phyloP scores from a whole-genome alignment of 2,113 vertebrate species.

The Proterorhinus semilunaris region DNA sequence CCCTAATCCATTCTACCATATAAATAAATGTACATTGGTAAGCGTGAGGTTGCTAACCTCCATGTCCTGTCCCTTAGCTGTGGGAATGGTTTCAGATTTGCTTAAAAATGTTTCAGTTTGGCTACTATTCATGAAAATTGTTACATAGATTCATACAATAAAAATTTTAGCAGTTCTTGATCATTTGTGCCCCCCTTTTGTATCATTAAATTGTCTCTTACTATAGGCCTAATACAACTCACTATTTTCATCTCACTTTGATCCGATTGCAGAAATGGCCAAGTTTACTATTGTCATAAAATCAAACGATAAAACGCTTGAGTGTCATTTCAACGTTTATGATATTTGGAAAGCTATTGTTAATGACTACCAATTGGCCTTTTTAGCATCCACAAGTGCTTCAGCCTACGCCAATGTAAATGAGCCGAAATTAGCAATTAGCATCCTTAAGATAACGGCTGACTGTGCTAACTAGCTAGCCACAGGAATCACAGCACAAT shows the following conservation, averaged over 20 bases:
- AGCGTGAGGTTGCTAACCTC: no score
- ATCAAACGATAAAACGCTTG: not conserved
- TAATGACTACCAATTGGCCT: conserved; percentile 5
- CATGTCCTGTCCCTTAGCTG: no score
- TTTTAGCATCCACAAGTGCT: conserved; percentile 15
- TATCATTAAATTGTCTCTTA: not conserved
- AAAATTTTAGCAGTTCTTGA: not conserved
- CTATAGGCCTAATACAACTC: not conserved
- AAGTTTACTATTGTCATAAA: not conserved
- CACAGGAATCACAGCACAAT: not conserved
- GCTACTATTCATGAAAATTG: no score
- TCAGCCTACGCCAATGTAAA: conserved; percentile 11
- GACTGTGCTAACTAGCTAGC: not conserved
- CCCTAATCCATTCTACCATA: no score
- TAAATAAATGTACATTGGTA: no score
- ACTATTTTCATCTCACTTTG: not conserved
- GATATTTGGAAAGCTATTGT: conserved; percentile 7
- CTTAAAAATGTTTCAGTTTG: no score
- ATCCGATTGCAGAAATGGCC: not conserved
- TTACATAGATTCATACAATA: no score
- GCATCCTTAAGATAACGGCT: conserved; percentile 27
- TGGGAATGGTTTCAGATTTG: no score
- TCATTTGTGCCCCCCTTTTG: not conserved
- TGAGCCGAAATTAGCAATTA: conserved; percentile 8
- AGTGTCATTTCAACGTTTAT: not conserved